phyloP scores from a whole-genome alignment of 2,888 invertebrate species.

The Mactromeris polynyma region DNA sequence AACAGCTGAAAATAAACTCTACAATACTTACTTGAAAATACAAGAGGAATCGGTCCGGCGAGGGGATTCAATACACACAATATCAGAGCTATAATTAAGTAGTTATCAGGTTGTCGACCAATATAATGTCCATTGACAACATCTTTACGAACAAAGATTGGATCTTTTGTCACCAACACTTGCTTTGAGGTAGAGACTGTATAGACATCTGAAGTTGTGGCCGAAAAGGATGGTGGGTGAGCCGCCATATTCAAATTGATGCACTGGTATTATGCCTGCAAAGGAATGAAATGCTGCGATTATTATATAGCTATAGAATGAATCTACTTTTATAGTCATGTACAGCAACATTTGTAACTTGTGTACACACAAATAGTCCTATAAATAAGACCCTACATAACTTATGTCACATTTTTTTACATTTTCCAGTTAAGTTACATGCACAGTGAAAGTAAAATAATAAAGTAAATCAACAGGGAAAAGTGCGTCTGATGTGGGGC shows the following conservation, averaged over 20 bases:
- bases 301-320: too few species aligned
- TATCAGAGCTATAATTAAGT: slow-evolving; percentile 77
- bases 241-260: slow-evolving; percentile 36
- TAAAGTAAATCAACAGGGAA: too few species aligned
- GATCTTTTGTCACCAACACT: slow-evolving; percentile 82
- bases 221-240: slow-evolving; percentile 48
- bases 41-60: slow-evolving; percentile 78
- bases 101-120: slow-evolving; percentile 79
- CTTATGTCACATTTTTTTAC: too few species aligned
- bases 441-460: too few species aligned
- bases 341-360: too few species aligned
- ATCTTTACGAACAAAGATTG: slow-evolving; percentile 79
- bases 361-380: too few species aligned
- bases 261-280: not conserved
- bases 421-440: too few species aligned
- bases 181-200: slow-evolving; percentile 72
- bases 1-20: too few species aligned
- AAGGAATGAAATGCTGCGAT: not conserved
- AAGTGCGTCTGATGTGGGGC: too few species aligned
- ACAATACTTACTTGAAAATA: slow-evolving; percentile 80
- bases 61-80: slow-evolving; percentile 79
- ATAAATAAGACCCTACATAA: too few species aligned
- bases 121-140: slow-evolving; percentile 80
- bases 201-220: slow-evolving; percentile 50
- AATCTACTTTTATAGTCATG: too few species aligned